These are phyloP conservation scores for Selenia dentaria DNA, from an alignment of 2,888 invertebrate genomes.

Conservation along the genomic window DNA sequence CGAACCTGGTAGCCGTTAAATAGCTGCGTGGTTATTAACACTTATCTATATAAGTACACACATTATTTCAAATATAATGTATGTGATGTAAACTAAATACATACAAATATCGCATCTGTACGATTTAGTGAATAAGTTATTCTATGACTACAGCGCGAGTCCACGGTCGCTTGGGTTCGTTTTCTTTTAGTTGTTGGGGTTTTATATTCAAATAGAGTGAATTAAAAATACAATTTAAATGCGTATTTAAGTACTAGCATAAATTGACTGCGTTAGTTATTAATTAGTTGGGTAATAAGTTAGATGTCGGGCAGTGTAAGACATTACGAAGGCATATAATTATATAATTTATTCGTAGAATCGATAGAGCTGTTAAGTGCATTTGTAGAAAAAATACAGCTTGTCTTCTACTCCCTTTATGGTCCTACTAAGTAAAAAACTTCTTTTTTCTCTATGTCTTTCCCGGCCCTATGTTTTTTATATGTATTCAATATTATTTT, in stretches of 20 bases:
- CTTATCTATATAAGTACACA: too few relatives aligned
- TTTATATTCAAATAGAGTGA: conserved; percentile 44
- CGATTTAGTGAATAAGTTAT: conserved; percentile 41
- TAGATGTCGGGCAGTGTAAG: conserved; percentile 22
- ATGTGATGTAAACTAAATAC: too few relatives aligned
- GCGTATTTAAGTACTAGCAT: conserved; percentile 39
- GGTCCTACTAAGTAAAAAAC: too few relatives aligned
- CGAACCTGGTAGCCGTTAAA: too few relatives aligned
- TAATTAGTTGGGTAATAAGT: conserved; percentile 30
- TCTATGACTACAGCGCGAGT: conserved; percentile 48
- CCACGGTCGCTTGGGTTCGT: conserved; percentile 46
- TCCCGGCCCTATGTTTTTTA: too few relatives aligned
- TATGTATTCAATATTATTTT: too few relatives aligned
- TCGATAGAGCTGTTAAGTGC: too few relatives aligned
- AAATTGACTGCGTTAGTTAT: conserved; percentile 35
- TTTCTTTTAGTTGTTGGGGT: conserved; percentile 43
- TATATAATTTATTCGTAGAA: not conserved
- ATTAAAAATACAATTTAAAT: conserved; percentile 42
- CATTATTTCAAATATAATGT: too few relatives aligned
- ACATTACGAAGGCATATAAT: not conserved
- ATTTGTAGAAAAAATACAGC: not conserved
- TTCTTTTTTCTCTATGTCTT: too few relatives aligned
- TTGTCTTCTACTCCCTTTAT: too few relatives aligned
- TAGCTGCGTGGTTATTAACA: too few relatives aligned
- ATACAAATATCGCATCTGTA: conserved; percentile 43